Evolutionary conservation across 1,140 invertebrate genomes (phyloP), one percentile per base, ranked within the genome.

Genomic region (Bombus impatiens): DNA sequence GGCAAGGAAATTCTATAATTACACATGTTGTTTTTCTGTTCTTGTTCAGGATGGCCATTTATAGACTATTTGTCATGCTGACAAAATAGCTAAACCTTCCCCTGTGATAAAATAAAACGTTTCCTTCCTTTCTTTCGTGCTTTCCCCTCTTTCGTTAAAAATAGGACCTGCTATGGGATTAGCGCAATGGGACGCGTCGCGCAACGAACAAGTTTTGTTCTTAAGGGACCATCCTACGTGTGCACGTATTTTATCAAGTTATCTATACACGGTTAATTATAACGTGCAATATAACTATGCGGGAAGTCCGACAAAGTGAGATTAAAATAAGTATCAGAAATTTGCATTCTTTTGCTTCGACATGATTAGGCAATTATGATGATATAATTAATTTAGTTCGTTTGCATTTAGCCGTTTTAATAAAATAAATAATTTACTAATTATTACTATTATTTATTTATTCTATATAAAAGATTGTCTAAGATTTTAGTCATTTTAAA

Each of bases 1-100:
- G 53, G 77, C 77, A 85, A 71, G 83, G 83, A 85, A 53, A 85
- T 85, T 85, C 83, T 85, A 85, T 85, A 85, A 85, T 80, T 79
- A 85, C 12, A 79, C 77, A 15, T 47, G 81, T 84, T 85, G 83
- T 85, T 85, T 79, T 85, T 72, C 77, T 53, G 37, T 37, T 53
- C 47, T 22, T 53, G 47, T 4, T n/a, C 5, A 32, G 12, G 1
- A 53, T 18, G 5, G 47, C 18, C 47, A 53, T 53, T 53, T 53
- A 53, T 53, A 53, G 47, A 53, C 47, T 53, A 53, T 53, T 53
- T 22, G 47, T 53, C 68, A 25, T 3, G 59, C 28, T 13, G 13
- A 53, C 77, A 80, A 80, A 84, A 70, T 57, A 53, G 35, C 72
- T 15, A 15, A 15, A 32, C 35, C 25, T 44, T 9, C 44, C n/a